Evolutionary conservation across 1,140 invertebrate species (phyloP), one percentile per base, ranked within the genome.

Genomic region (Ooceraea biroi): DNA sequence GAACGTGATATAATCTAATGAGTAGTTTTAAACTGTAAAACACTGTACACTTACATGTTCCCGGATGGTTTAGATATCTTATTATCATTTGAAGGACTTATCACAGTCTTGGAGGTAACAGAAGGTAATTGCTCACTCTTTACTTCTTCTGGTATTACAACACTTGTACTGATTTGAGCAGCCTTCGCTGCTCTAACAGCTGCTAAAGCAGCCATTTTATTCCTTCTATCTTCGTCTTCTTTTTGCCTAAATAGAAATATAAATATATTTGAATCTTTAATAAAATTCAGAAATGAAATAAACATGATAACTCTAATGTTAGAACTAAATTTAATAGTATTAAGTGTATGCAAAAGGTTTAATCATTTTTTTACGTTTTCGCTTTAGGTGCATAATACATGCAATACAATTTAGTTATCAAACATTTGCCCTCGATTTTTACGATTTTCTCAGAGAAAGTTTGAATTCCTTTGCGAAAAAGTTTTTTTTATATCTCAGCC

Each of bases 181-280:
- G 87, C 65, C 58, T 91, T 90, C 44, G 84, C 85, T 46, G 88
- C 86, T 78, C 80, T 89, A 57, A 85, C 76, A 41, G 88, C 88
- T 68, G 86, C 88, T 17, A 89, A 60, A 36, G 88, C 78, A 46
- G 89, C 91, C 25, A 91, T 60, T 91, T 92, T 90, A 60, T 90
- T 92, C 73, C 89, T 94, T 30, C 63, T 93, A 8, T 92, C 91
- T 74, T 93, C 92, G 58, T 93, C 90, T 89, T 93, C 92, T 61
- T 91, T 92, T 57, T 91, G 82, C n/a, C 92, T 94, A 12, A 22
- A 66, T 27, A 83, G 71, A 74, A 82, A 76, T 58, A 77, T 22
- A 25, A 17, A 36, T 63, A 52, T 14, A 60, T 76, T n/a, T 7
- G 1, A 50, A 25, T 41, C 27, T 27, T 27, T 65, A 58, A 72